phyloP scores from a whole-genome alignment of 2,113 vertebrate species.

The Nycticorax nycticorax region DNA sequence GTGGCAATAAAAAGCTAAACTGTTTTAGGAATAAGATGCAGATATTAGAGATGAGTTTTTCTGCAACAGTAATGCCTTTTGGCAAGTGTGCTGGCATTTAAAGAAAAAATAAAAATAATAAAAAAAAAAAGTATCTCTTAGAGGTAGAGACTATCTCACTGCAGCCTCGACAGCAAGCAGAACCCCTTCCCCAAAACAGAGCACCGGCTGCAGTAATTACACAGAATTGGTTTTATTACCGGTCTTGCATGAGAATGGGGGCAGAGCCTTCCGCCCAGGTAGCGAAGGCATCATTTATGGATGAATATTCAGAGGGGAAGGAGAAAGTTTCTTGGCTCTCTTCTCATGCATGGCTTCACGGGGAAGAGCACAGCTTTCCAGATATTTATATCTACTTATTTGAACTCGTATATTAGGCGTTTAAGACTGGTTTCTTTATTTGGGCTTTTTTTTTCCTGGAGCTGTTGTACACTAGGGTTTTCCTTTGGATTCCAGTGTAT shows the following conservation, averaged over 20 bases:
- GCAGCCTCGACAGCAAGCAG: background rate
- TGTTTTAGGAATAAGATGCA: constrained; percentile 63
- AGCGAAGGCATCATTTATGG: background rate
- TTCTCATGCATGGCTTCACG: background rate
- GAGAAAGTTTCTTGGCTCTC: background rate
- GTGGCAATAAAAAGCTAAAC: constrained; percentile 63
- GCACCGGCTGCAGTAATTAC: background rate
- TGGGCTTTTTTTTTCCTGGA: background rate
- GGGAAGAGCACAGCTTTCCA: background rate
- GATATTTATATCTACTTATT: background rate
- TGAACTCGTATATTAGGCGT: background rate
- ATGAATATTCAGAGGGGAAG: background rate
- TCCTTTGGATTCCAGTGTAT: background rate
- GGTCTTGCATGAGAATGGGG: background rate
- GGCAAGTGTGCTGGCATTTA: constrained; percentile 38
- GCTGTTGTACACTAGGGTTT: accelerated
- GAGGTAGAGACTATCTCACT: background rate
- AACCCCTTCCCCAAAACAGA: background rate
- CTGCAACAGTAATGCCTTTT: constrained; percentile 46
- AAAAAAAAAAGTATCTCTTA: background rate
- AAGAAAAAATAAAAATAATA: constrained; percentile 13
- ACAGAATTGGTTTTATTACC: background rate
- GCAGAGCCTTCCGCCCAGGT: background rate
- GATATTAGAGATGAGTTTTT: constrained; percentile 62
- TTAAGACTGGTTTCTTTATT: background rate